phyloP scores from a whole-genome alignment of 2,888 invertebrate genomes.

The Cosmia pyralina region DNA sequence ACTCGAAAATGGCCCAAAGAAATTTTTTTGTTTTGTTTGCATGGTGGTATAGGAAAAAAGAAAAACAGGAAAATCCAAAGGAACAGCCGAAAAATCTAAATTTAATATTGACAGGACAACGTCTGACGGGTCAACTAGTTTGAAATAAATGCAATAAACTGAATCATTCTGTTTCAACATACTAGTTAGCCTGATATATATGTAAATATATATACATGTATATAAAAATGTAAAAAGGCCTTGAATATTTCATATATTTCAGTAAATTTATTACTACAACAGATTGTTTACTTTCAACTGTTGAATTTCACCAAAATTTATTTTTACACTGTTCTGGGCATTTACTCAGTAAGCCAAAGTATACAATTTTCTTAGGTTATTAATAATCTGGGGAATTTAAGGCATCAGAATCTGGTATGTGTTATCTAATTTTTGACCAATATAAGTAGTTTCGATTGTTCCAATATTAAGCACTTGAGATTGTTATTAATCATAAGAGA shows the following conservation, averaged over 20 bases:
- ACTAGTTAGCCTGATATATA: not conserved
- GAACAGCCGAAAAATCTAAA: too few species aligned
- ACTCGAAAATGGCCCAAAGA: too few species aligned
- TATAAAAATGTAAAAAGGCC: too few species aligned
- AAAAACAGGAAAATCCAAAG: too few species aligned
- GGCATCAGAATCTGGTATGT: not conserved
- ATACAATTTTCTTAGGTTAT: not conserved
- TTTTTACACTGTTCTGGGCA: conserved; percentile 12
- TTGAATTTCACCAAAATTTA: conserved; percentile 23
- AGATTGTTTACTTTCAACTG: conserved; percentile 8
- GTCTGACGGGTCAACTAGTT: not conserved
- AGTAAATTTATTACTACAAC: conserved; percentile 6
- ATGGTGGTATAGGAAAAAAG: too few species aligned
- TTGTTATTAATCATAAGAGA: conserved; percentile 7
- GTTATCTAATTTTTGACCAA: not conserved
- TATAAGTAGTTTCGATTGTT: not conserved
- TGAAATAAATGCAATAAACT: not conserved
- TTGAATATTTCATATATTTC: conserved; percentile 6
- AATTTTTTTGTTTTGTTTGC: too few species aligned
- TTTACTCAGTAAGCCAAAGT: not conserved
- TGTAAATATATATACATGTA: too few species aligned
- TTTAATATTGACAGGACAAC: too few species aligned
- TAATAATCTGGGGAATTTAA: not conserved
- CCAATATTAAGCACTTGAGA: conserved; percentile 13
- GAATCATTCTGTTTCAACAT: not conserved